phyloP scores from a whole-genome alignment of 2,888 invertebrate genomes.

The Tridacna crocea region DNA sequence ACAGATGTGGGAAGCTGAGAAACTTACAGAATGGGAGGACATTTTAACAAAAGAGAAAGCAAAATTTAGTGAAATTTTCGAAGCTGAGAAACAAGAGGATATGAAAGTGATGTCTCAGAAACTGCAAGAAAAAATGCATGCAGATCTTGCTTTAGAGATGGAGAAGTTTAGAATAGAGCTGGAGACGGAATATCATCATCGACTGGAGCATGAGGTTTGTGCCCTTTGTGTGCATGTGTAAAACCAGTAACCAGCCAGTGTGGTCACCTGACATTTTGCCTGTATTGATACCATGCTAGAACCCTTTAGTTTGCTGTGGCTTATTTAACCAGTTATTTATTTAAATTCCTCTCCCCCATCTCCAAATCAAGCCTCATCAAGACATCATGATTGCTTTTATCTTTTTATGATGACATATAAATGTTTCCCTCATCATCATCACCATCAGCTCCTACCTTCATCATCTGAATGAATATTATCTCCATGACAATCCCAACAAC shows the following conservation, averaged over 20 bases:
- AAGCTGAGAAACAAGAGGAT: slow-evolving; percentile 54
- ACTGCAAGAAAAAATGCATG: slow-evolving; percentile 40
- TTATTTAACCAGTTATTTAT: no score
- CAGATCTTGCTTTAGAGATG: slow-evolving; percentile 54
- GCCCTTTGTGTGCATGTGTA: neutral
- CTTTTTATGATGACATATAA: no score
- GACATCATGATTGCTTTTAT: no score
- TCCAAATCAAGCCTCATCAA: no score
- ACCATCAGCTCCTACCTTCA: no score
- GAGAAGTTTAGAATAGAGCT: slow-evolving; percentile 49
- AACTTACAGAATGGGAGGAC: slow-evolving; percentile 33
- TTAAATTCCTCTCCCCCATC: no score
- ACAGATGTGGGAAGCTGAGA: slow-evolving; percentile 41
- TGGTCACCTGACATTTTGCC: neutral
- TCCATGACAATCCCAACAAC: no score
- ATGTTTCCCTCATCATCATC: no score
- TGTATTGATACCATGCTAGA: neutral
- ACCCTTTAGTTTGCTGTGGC: neutral
- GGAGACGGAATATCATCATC: slow-evolving; percentile 50
- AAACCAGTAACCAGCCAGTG: slow-evolving; percentile 17
- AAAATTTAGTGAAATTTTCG: slow-evolving; percentile 29
- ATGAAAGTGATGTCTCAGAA: slow-evolving; percentile 38
- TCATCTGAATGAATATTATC: no score
- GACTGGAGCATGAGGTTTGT: slow-evolving; percentile 61
- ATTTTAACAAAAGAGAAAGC: slow-evolving; percentile 35